A percentile compares a stretch with the other conserved stretches of the same genome.
Conservation (phyloP, 2,888 invertebrate species). For the Thysanoteuthis rhombus region DNA sequence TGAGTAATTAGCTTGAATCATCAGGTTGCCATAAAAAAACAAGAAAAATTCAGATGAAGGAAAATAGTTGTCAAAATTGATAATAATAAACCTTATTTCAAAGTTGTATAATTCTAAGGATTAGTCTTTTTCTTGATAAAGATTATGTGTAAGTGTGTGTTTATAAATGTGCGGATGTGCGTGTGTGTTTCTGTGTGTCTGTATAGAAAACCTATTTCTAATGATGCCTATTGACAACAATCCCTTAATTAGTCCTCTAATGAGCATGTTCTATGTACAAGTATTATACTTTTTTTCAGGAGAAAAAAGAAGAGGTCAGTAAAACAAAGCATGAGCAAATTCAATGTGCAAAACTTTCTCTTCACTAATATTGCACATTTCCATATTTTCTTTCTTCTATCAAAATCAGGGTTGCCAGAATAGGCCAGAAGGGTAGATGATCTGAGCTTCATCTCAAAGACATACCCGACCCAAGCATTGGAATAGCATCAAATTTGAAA, state of each 20-base stretch:
- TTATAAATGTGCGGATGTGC: not conserved
- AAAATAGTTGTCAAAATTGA: too few species aligned
- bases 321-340: conserved; percentile 20
- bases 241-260: not conserved
- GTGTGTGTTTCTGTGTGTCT: not conserved
- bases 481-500: too few species aligned
- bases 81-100: too few species aligned
- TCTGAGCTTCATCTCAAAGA: too few species aligned
- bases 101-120: not conserved
- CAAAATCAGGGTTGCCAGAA: too few species aligned
- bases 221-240: not conserved
- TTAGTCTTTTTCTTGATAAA: not conserved
- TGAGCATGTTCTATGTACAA: not conserved
- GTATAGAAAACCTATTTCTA: not conserved
- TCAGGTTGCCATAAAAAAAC: too few species aligned
- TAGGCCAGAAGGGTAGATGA: too few species aligned
- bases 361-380: conserved; percentile 27
- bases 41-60: too few species aligned
- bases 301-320: conserved; percentile 30
- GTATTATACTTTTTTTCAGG: conserved; percentile 26
- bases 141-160: not conserved
- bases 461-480: too few species aligned
- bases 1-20: too few species aligned
- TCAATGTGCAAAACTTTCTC: conserved; percentile 21
- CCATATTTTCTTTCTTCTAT: not conserved